Percentiles rank a stretch among this genome's conserved stretches.
These are phyloP conservation scores for Carterocephalus palaemon DNA, from an alignment of 2,888 invertebrate genomes.

Conservation along the genomic window DNA sequence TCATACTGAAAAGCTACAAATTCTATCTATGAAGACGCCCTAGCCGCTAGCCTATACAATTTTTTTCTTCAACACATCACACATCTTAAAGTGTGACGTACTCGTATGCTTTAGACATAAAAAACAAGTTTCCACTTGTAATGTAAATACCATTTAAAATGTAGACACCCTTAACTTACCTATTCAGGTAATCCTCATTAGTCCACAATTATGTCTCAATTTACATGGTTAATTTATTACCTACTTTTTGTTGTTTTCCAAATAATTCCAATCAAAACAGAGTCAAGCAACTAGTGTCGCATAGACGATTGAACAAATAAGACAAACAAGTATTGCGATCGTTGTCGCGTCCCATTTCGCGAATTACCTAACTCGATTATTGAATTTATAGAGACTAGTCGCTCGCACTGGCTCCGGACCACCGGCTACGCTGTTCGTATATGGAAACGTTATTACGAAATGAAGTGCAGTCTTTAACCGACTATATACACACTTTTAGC, in stretches of 20 bases:
- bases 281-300: slow-evolving; percentile 2
- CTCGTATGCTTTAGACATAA: too few relatives aligned
- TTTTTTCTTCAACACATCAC: too few relatives aligned
- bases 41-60: too few relatives aligned
- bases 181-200: too few relatives aligned
- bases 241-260: slow-evolving; percentile 1
- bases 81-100: too few relatives aligned
- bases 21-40: too few relatives aligned
- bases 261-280: not conserved
- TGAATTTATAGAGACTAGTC: slow-evolving; percentile 26
- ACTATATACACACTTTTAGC: too few relatives aligned
- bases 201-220: too few relatives aligned
- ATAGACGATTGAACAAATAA: slow-evolving; percentile 12
- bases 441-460: slow-evolving; percentile 13
- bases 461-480: slow-evolving; percentile 12
- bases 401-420: slow-evolving; percentile 16
- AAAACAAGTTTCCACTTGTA: too few relatives aligned
- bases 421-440: slow-evolving; percentile 20
- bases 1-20: too few relatives aligned
- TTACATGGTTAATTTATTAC: not conserved
- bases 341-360: slow-evolving; percentile 44
- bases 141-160: too few relatives aligned
- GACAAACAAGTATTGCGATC: slow-evolving; percentile 40
- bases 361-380: slow-evolving; percentile 42
- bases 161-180: too few relatives aligned